A percentile compares a stretch with the other conserved stretches of the same genome.
Evolutionary conservation across 2,797 vertebrate species (phyloP).

Genomic region (Nannoperca obscura): DNA sequence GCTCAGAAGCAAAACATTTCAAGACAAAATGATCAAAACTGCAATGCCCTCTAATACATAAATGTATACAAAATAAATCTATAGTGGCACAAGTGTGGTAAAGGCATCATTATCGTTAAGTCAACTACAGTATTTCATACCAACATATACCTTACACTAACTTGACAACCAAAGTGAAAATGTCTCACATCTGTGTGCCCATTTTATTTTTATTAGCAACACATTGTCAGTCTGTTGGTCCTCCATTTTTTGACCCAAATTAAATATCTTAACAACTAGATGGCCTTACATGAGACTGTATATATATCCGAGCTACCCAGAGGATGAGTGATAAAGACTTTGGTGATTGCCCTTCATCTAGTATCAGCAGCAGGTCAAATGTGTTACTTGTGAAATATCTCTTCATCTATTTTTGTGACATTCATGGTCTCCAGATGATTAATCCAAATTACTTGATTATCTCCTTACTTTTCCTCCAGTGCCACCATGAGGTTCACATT

Average conservation of each 20-base stretch:
- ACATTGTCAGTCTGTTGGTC: not conserved
- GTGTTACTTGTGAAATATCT: too few species aligned
- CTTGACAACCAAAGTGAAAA: not conserved
- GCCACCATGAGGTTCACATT: not conserved
- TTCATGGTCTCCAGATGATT: too few species aligned
- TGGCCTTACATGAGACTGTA: not conserved
- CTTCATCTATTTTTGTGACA: too few species aligned
- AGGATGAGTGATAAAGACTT: not conserved
- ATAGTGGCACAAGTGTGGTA: not conserved
- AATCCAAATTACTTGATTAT: too few species aligned
- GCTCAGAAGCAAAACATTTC: conserved; percentile 1
- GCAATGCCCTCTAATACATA: not conserved
- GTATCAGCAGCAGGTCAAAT: too few species aligned
- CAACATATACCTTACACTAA: too few species aligned
- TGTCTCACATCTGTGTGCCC: not conserved
- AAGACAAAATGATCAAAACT: not conserved
- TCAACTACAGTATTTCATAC: not conserved
- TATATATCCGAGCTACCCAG: not conserved
- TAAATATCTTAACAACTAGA: not conserved
- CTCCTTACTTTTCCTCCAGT: too few species aligned
- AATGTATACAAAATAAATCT: not conserved
- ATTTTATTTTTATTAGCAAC: not conserved
- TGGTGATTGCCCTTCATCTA: not conserved
- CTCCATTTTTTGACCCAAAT: not conserved
- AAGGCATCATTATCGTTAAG: not conserved